These are phyloP conservation scores for Parus major DNA, from an alignment of 2,113 vertebrate species.

Conservation along the genomic window DNA sequence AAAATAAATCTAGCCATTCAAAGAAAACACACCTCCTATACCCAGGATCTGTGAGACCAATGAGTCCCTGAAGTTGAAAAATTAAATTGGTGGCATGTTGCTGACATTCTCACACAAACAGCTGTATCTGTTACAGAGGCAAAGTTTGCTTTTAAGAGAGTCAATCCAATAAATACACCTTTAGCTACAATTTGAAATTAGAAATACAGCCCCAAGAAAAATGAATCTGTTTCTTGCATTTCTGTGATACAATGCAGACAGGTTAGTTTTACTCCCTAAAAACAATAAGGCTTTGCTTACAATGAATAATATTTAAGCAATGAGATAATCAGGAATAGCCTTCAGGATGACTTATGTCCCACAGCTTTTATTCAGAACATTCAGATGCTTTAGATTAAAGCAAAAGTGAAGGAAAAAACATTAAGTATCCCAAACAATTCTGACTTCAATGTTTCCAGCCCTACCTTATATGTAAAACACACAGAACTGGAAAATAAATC, in stretches of 20 bases:
- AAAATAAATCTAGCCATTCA: neutral
- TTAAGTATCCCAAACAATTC: neutral
- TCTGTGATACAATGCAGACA: neutral
- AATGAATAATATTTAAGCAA: neutral
- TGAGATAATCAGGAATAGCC: neutral
- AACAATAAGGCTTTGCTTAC: neutral
- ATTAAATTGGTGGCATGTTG: neutral
- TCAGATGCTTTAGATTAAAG: neutral
- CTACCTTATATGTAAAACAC: neutral
- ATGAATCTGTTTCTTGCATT: neutral
- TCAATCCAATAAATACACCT: neutral
- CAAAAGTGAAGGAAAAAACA: neutral
- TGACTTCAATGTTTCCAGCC: neutral
- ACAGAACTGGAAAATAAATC: neutral
- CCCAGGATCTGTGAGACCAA: neutral
- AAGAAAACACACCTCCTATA: neutral
- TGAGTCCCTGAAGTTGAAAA: neutral
- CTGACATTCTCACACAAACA: neutral
- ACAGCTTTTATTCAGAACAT: neutral
- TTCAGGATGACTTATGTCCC: neutral
- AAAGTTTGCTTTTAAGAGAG: neutral
- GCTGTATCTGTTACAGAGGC: neutral
- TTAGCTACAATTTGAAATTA: neutral
- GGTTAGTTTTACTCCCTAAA: neutral
- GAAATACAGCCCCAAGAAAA: neutral